Evolutionary conservation across 92 coral and sea anemone species (phyloP).

Genomic region (Scolanthus callimorphus): DNA sequence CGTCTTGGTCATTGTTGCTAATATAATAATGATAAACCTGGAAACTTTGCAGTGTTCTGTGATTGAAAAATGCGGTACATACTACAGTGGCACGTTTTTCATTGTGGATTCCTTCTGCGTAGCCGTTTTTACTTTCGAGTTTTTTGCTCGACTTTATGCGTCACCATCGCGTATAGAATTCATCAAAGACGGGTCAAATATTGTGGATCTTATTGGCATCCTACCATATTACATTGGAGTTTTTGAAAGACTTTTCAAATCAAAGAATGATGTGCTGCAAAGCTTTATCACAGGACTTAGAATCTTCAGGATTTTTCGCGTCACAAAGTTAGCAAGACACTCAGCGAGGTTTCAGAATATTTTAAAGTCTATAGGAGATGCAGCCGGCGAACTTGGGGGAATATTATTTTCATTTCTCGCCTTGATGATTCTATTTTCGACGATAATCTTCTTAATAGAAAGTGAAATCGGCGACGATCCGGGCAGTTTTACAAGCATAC

Average conservation of each 20-base stretch:
- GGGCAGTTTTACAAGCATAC: slow-evolving; percentile 54
- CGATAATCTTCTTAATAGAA: slow-evolving; percentile 53
- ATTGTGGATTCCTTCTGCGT: slow-evolving; percentile 69
- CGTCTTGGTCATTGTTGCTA: slow-evolving; percentile 59
- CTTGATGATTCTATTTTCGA: slow-evolving; percentile 63
- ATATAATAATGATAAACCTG: slow-evolving; percentile 61
- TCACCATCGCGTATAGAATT: slow-evolving; percentile 52
- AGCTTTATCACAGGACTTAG: slow-evolving; percentile 53
- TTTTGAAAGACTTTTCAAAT: slow-evolving; percentile 21
- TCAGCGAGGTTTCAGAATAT: slow-evolving; percentile 64
- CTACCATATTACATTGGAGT: slow-evolving; percentile 63
- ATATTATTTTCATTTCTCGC: slow-evolving; percentile 70
- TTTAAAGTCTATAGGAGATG: slow-evolving; percentile 40
- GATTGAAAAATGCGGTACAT: slow-evolving; percentile 21
- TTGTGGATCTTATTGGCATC: slow-evolving; percentile 66
- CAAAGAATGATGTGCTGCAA: slow-evolving; percentile 32
- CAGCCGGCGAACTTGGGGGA: too few relatives aligned
- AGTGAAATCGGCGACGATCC: slow-evolving; percentile 9
- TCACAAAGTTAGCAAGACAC: slow-evolving; percentile 72
- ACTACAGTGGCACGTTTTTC: slow-evolving; percentile 24
- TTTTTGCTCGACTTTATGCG: slow-evolving; percentile 54
- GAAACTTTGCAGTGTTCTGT: slow-evolving; percentile 57
- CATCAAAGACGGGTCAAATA: slow-evolving; percentile 48
- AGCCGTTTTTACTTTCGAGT: too few relatives aligned
- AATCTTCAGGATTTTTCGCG: slow-evolving; percentile 64